Base-by-base conservation (phyloP, 1,140 invertebrate genomes). In the Ganaspis sp. region DNA sequence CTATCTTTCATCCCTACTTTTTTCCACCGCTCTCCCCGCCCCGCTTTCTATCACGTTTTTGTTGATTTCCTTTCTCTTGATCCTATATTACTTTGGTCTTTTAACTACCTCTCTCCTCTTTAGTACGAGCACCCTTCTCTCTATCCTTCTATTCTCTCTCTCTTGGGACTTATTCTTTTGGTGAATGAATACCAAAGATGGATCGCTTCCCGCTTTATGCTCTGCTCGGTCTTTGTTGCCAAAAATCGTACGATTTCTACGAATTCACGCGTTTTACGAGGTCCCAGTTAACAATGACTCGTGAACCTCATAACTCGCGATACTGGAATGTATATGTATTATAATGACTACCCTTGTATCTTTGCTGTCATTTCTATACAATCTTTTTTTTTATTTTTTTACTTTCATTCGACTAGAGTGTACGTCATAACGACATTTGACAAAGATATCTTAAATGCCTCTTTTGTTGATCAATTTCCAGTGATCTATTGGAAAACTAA, bases 181-280 rank as follows among this genome's bases (percentile, higher is more conserved):
- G 69, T 81, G 85, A 87, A 87, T 89, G 84, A 87, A 87, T 85
- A 80, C 81, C 81, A 87, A 88, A 88, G 87, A 88, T 89, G 85
- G 87, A 89, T 89, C 83, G 84, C 81, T 87, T 85, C 84, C 82
- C 84, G 82, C 85, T 84, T 86, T 84, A 76, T 83, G 73, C 81
- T 49, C 71, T 38, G 78, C 78, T 74, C 72, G 45, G 58, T 78
- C 84, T 84, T 87, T 88, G 86, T 87, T 84, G 75, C 75, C 78
- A 42, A 76, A 76, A 85, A 81, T 87, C 81, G 72, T 80, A 78
- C 78, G 81, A 82, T 87, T 88, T 85, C 86, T 77, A 79, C 81
- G 85, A 87, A 87, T 87, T 82, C 81, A 85, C 84, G 82, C 84
- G 77, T 82, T 83, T 76, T 76, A 76, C 34, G 70, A 73, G 69